Base-by-base conservation (phyloP, 92 coral and sea anemone genomes). In the Montipora capitata region DNA sequence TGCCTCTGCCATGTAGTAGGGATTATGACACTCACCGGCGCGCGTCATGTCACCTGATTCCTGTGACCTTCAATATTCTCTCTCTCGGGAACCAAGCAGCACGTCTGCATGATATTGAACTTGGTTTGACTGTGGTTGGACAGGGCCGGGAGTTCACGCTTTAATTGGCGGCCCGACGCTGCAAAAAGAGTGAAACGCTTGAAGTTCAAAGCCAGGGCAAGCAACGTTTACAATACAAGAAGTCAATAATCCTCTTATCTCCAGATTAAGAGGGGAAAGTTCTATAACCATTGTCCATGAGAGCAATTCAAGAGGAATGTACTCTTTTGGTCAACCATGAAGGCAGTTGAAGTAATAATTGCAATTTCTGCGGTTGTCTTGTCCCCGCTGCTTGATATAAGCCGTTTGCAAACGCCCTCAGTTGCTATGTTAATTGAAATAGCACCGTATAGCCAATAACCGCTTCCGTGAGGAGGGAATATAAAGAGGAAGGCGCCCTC, bases 1-100 rank as follows among this genome's bases (percentile, higher is more conserved):
- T 72, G 7, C 56, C 20, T 3, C 38, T 11, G 44, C n/a, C 5
- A 13, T 14, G 17, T 48, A 49, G 66, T 49, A 44, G 79, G 52
- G 42, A 17, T 68, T 4, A 65, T 62, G 11, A 39, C 38, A 38
- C 17, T 68, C 16, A 68, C 17, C 49, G 73, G 73, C 70, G 40
- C 48, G 40, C 82, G 82, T 79, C 84, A 66, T 44, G 27, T 79
- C 84, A 44, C 74, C 84, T 64, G 84, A 79, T 80, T 78, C 85
- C 40, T 80, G 39, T 67, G 85, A 80, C 76, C 85, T 15, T 62
- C 38, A 3, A 5, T 80, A 80, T 68, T 80, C 76, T 4, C 9
- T 61, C 5, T 41, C 20, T 43, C 40, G 40, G 41, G 70, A 17
- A 61, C n/a, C 0, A 8, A 8, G 5, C 20, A 78, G 42, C 83